A percentile compares a stretch with the other conserved stretches of the same genome.
Evolutionary conservation across 2,797 vertebrate genomes (phyloP).

Genomic region (Morelia viridis): DNA sequence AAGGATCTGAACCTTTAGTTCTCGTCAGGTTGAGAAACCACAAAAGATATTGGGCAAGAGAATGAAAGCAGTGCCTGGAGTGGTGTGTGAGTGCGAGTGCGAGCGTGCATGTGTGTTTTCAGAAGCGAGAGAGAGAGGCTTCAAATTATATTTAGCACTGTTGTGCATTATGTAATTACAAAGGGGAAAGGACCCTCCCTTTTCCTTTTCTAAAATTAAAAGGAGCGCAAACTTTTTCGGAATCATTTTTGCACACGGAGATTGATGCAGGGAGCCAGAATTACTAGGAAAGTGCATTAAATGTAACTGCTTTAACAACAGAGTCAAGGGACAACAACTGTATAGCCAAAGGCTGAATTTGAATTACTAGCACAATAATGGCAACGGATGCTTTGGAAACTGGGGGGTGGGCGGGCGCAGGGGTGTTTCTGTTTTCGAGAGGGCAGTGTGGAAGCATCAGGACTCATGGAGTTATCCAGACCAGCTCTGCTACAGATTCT

Average conservation of each 20-base stretch:
- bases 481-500: too few relatives aligned
- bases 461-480: too few relatives aligned
- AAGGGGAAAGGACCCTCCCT: neutral
- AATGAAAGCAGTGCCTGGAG: neutral
- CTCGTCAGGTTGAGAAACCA: slow-evolving; percentile 11
- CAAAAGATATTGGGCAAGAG: neutral
- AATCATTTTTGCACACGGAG: neutral
- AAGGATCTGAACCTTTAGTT: slow-evolving; percentile 35
- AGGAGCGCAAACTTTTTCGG: neutral
- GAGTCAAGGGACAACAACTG: neutral
- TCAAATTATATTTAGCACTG: slow-evolving; percentile 21
- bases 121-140: neutral
- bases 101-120: neutral
- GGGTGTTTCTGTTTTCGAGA: too few relatives aligned
- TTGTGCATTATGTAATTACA: slow-evolving; percentile 24
- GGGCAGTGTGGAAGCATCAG: too few relatives aligned
- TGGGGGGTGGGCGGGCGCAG: too few relatives aligned
- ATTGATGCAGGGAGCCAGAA: neutral
- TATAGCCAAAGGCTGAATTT: neutral
- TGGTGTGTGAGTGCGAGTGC: neutral
- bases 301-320: neutral
- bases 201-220: slow-evolving; percentile 5
- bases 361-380: neutral
- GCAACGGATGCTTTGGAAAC: neutral
- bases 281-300: neutral